Percentiles rank a stretch among this genome's conserved stretches.
These are phyloP conservation scores for Oreochromis tanganicae DNA, from an alignment of 2,113 vertebrate species.

Conservation along the genomic window DNA sequence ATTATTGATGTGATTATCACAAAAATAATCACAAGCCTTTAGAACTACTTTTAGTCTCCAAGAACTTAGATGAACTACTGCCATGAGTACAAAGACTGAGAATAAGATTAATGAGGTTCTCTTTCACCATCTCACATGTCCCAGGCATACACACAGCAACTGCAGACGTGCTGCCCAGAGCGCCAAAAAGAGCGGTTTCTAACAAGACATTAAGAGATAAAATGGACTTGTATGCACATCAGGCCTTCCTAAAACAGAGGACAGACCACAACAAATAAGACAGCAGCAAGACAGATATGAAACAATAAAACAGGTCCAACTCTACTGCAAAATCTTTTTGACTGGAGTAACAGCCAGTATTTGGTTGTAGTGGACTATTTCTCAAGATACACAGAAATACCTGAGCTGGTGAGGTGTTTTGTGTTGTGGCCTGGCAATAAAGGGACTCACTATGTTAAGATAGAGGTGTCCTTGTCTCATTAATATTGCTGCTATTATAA, in stretches of 20 bases:
- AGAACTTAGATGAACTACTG: background rate
- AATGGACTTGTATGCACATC: background rate
- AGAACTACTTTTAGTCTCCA: background rate
- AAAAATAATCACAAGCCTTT: background rate
- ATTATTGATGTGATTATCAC: background rate
- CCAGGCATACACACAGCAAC: background rate
- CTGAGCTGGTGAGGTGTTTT: background rate
- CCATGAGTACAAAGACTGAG: background rate
- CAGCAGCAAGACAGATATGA: background rate
- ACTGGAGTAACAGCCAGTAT: background rate
- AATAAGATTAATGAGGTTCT: background rate
- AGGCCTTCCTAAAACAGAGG: background rate
- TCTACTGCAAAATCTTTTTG: background rate
- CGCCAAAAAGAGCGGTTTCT: background rate
- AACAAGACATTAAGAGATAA: background rate
- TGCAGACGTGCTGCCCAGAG: rapidly evolving
- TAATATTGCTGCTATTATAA: background rate
- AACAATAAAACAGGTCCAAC: background rate
- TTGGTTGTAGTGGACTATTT: background rate
- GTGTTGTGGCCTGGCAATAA: background rate
- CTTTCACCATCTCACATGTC: background rate
- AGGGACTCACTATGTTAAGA: background rate
- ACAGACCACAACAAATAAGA: background rate
- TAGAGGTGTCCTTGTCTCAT: background rate
- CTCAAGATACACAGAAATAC: background rate